phyloP scores from a whole-genome alignment of 35 echinoderm and acorn worm species.

The Lytechinus variegatus region DNA sequence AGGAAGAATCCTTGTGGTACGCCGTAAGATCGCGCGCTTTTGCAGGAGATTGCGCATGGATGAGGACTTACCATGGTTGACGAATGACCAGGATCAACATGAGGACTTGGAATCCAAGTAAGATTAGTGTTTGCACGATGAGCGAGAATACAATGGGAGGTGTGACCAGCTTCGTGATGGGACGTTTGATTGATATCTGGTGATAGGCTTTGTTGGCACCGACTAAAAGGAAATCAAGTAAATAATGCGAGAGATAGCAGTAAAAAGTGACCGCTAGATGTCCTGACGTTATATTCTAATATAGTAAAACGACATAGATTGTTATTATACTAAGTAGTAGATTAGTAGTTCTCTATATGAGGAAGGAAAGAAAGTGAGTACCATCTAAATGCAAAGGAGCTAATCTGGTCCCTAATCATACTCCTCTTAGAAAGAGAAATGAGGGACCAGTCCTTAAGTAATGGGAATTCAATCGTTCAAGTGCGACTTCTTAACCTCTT shows the following conservation, averaged over 20 bases:
- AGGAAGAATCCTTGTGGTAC: not conserved
- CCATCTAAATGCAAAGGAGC: too few relatives aligned
- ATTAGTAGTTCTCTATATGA: too few relatives aligned
- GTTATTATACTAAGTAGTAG: too few relatives aligned
- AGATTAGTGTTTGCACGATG: not conserved
- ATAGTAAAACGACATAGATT: too few relatives aligned
- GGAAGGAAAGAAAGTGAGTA: too few relatives aligned
- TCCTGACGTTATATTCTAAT: too few relatives aligned
- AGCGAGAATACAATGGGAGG: conserved; percentile 23
- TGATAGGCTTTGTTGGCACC: conserved; percentile 1
- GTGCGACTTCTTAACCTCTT: too few relatives aligned
- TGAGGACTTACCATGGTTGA: conserved; percentile 21
- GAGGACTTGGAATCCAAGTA: not conserved
- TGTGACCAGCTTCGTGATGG: conserved; percentile 32
- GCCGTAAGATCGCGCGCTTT: too few relatives aligned
- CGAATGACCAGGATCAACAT: not conserved
- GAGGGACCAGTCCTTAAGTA: too few relatives aligned
- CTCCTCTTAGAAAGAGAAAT: too few relatives aligned
- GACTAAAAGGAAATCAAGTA: not conserved
- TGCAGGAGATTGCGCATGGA: not conserved
- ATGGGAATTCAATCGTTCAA: too few relatives aligned
- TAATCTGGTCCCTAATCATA: too few relatives aligned
- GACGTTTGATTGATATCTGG: conserved; percentile 22
- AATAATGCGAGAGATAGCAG: not conserved
- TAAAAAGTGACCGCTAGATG: not conserved